Evolutionary conservation across 2,888 invertebrate genomes (phyloP).

Genomic region (Blomia tropicalis): DNA sequence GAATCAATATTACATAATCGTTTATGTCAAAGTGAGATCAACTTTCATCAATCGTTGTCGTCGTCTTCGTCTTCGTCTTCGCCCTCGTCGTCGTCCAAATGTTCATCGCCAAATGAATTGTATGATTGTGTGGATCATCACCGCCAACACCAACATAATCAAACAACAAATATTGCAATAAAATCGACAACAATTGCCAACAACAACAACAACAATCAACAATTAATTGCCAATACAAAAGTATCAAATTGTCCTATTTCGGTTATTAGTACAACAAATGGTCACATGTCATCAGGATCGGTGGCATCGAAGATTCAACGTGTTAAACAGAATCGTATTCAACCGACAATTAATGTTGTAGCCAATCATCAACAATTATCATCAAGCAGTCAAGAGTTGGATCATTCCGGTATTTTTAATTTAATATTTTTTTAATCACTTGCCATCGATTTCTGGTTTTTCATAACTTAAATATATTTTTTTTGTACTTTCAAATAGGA

Average conservation of each 20-base stretch:
- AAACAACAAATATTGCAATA: background rate
- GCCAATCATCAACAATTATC: background rate
- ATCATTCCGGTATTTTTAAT: no score
- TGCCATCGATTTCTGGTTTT: no score
- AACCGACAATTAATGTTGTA: no score
- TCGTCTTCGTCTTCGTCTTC: no score
- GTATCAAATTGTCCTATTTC: background rate
- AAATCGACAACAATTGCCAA: background rate
- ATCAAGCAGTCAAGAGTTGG: no score
- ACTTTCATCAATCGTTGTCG: background rate
- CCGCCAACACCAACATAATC: no score
- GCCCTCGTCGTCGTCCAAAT: no score
- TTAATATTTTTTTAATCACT: no score
- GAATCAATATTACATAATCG: background rate
- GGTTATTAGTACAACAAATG: background rate
- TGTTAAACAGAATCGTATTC: conserved; percentile 4
- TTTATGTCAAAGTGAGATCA: background rate
- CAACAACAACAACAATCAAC: conserved; percentile 8
- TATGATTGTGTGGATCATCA: no score
- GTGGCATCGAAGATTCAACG: conserved; percentile 5
- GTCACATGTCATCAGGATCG: background rate
- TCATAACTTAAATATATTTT: no score
- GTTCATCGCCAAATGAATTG: no score
- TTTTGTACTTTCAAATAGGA: no score
- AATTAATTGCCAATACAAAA: background rate